Evolutionary conservation across 1,140 invertebrate species (phyloP).

Genomic region (Heterodera schachtii): DNA sequence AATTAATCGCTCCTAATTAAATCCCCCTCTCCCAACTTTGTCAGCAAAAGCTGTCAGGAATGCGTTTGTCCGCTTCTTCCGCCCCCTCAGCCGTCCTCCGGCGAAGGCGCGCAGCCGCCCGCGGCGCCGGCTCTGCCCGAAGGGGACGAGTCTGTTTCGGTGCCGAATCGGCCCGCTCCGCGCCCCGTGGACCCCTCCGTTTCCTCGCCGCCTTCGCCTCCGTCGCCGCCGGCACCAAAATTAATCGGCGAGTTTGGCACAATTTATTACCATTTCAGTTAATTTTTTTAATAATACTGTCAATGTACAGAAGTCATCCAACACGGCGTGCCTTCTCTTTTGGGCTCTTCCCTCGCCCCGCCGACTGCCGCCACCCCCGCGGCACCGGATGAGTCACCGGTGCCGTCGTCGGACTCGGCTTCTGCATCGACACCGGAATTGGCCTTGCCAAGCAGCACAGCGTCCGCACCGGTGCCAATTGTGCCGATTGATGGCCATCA

Average conservation of each 20-base stretch:
- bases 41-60: slow-evolving; percentile 55
- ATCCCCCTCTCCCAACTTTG: neutral
- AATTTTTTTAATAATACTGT: no score
- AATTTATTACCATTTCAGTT: neutral
- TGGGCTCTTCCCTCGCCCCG: slow-evolving; percentile 9
- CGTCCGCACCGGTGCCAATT: neutral
- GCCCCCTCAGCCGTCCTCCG: slow-evolving; percentile 11
- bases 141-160: slow-evolving; percentile 17
- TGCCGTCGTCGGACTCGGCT: neutral
- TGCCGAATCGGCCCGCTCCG: slow-evolving; percentile 28
- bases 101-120: slow-evolving; percentile 2
- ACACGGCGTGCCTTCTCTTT: slow-evolving; percentile 7
- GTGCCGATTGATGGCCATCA: neutral
- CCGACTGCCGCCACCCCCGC: slow-evolving; percentile 12
- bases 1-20: neutral
- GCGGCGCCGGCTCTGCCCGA: slow-evolving; percentile 12
- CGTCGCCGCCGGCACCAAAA: slow-evolving; percentile 28
- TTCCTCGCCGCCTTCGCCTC: slow-evolving; percentile 5
- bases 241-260: neutral
- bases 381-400: neutral
- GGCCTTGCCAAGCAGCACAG: slow-evolving; percentile 5
- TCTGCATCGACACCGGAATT: neutral
- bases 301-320: neutral
- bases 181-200: neutral
- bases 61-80: slow-evolving; percentile 58